Evolutionary conservation across 2,888 invertebrate genomes (phyloP), one percentile per base, ranked within the genome.

Genomic region (Reticulitermes lucifugus): DNA sequence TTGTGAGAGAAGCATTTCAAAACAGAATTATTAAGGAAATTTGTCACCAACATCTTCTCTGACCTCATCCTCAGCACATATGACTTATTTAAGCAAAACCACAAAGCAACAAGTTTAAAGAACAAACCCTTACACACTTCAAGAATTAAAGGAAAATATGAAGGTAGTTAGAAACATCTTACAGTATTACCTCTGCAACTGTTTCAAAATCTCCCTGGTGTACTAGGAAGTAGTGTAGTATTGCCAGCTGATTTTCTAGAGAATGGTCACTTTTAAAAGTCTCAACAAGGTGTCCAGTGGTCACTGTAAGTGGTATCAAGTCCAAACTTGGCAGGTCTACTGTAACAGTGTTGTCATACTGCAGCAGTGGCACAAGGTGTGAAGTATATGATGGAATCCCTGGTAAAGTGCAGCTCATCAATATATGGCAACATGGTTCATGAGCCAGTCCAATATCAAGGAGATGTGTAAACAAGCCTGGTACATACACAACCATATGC

Each of bases 361-460:
- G 84, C 2, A 93, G 89, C 22, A 95, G 90, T 0, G 96, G 95
- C 0, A 96, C 94, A n/a, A 96, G 91, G 87, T 95, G 94, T 0
- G 94, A 94, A 6, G 94, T 92, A 29, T 92, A 91, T 2, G 92
- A 91, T n/a, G 91, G 91, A 71, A 92, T 91, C 0, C 95, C 94
- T 29, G 95, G 93, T 0, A 96, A 93, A n/a, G 73, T 73, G 46
- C 83, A 90, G 90, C 96, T 96, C 79, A 95, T 92, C 25, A 87
- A 84, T 83, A 96, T 94, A 89, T 96, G 96, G 88, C 96, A 96
- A 88, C 95, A 95, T 0, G 97, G 97, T 89, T 97, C 97, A 90
- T 97, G 97, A 88, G 94, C 93, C 18, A 95, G 91, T 6, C 97
- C 96, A 80, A 97, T 95, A 91, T 98, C 98, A 84, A 98, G 91